Conservation (phyloP, 2,888 invertebrate species). For the Elegia similella region DNA sequence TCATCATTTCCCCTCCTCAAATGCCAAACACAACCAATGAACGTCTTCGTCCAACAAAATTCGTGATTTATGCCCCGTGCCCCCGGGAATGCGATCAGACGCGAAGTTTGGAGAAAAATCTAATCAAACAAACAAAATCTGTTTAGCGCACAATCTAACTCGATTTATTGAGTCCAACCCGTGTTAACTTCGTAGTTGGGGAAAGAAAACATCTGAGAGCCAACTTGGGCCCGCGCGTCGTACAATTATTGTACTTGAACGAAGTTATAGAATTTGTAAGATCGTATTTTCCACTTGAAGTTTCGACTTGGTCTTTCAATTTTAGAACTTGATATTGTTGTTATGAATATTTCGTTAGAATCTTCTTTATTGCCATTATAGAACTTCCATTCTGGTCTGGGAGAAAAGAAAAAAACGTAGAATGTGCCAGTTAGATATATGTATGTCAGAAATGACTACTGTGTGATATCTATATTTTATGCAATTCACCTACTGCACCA, state of each 20-base stretch:
- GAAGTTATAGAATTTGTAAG: slow-evolving; percentile 8
- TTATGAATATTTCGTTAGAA: too few species aligned
- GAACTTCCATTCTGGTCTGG: too few species aligned
- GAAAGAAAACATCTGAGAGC: neutral
- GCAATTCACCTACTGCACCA: too few species aligned
- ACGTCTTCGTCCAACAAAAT: neutral
- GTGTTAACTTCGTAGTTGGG: slow-evolving; percentile 16
- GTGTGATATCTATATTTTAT: too few species aligned
- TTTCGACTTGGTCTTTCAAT: neutral
- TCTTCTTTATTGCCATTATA: too few species aligned
- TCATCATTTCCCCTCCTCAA: too few species aligned
- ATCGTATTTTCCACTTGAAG: neutral
- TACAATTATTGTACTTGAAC: slow-evolving; percentile 3
- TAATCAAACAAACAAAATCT: slow-evolving; percentile 31
- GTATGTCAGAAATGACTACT: too few species aligned
- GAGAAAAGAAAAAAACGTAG: too few species aligned
- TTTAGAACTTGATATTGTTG: neutral
- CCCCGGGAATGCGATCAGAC: slow-evolving; percentile 15
- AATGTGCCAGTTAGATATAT: too few species aligned
- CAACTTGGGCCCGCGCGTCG: neutral
- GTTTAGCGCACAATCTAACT: slow-evolving; percentile 27
- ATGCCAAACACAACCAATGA: neutral
- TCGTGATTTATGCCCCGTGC: neutral
- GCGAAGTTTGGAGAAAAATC: slow-evolving; percentile 23
- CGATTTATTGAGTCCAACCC: slow-evolving; percentile 24